These are phyloP conservation scores for Eupithecia exiguata DNA, from an alignment of 2,888 invertebrate genomes.

Conservation along the genomic window DNA sequence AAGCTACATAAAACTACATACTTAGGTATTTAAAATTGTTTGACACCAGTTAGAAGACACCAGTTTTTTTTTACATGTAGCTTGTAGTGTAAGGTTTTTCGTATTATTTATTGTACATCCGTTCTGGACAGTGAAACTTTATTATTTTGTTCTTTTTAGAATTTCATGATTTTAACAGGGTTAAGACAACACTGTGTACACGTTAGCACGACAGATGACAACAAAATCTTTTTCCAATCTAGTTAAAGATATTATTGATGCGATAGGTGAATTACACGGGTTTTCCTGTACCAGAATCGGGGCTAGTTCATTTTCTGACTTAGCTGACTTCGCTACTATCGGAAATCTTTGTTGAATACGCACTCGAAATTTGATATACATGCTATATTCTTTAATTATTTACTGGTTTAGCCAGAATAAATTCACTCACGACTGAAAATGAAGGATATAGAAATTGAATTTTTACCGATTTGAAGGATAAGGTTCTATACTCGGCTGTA, in stretches of 20 bases:
- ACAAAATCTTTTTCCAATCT: not conserved
- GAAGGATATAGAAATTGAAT: not conserved
- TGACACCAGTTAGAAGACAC: too few relatives aligned
- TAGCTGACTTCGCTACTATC: slow-evolving; percentile 18
- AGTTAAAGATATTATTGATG: not conserved
- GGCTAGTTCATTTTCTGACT: slow-evolving; percentile 22
- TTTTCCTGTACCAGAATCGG: not conserved
- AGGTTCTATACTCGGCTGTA: too few relatives aligned
- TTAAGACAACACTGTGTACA: too few relatives aligned
- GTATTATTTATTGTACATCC: too few relatives aligned
- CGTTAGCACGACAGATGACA: too few relatives aligned
- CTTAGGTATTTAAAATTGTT: too few relatives aligned
- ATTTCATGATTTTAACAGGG: too few relatives aligned
- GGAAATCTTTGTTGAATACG: slow-evolving; percentile 10
- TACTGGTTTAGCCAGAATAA: not conserved
- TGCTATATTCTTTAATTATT: not conserved
- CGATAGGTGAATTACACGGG: not conserved
- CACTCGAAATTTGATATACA: not conserved
- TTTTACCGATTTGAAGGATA: not conserved
- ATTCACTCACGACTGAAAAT: not conserved
- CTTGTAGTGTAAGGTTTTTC: too few relatives aligned
- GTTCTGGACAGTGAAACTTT: too few relatives aligned
- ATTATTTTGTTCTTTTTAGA: too few relatives aligned
- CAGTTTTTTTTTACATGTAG: too few relatives aligned
- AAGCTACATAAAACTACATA: too few relatives aligned